Evolutionary conservation across 2,888 invertebrate genomes (phyloP).

Genomic region (Amblyteles armatorius): DNA sequence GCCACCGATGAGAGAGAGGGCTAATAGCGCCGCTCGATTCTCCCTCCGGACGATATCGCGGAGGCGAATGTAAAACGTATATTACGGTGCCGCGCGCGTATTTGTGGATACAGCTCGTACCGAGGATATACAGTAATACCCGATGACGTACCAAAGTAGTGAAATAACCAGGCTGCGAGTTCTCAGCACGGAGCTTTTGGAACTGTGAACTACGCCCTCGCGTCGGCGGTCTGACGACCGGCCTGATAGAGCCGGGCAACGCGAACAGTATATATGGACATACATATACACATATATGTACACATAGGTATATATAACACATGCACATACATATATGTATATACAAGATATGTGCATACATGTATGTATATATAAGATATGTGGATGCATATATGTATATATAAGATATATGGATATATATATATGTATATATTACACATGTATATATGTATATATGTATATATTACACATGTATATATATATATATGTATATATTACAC

Average conservation of each 20-base stretch:
- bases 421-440: background rate
- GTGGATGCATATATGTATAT: background rate
- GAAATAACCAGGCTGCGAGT: slow-evolving; percentile 18
- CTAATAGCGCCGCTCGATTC: slow-evolving; percentile 25
- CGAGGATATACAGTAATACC: slow-evolving; percentile 15
- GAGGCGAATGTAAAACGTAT: slow-evolving; percentile 39
- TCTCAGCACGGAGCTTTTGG: slow-evolving; percentile 36
- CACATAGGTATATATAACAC: background rate
- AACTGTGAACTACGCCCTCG: slow-evolving; percentile 54
- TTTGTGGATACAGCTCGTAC: slow-evolving; percentile 18
- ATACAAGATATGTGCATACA: background rate
- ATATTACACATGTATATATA: background rate
- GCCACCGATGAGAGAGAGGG: slow-evolving; percentile 9
- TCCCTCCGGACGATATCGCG: slow-evolving; percentile 22
- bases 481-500: no score
- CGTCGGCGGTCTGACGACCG: background rate
- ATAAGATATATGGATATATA: background rate
- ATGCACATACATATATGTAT: background rate
- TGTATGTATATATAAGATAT: background rate
- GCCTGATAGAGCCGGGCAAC: background rate
- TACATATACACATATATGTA: background rate
- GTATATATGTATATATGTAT: background rate
- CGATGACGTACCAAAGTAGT: background rate
- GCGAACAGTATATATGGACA: background rate
- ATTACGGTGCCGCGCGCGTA: slow-evolving; percentile 22